Percentiles rank a stretch among this genome's conserved stretches.
Evolutionary conservation across 2,888 invertebrate species (phyloP).

Genomic region (Pteria penguin): DNA sequence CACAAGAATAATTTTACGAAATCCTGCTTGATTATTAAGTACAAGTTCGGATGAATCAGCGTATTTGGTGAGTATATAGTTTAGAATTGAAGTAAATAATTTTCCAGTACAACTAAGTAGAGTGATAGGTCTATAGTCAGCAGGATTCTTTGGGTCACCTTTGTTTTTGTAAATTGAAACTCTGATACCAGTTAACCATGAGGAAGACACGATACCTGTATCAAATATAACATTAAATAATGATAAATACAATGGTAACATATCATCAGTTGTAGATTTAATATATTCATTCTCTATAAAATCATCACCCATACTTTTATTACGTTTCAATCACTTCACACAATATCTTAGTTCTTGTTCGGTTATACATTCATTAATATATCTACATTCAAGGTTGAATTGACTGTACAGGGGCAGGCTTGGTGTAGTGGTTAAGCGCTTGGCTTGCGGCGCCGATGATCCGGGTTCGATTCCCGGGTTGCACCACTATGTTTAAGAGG

Average conservation of each 20-base stretch:
- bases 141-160: background rate
- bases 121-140: conserved; percentile 7
- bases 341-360: background rate
- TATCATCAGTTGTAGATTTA: background rate
- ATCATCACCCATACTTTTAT: background rate
- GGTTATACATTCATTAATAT: background rate
- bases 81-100: conserved; percentile 15
- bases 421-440: no score
- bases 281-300: background rate
- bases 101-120: conserved; percentile 10
- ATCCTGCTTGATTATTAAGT: conserved; percentile 30
- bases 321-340: background rate
- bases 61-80: background rate
- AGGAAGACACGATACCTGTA: conserved; percentile 1
- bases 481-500: no score
- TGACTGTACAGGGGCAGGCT: no score
- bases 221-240: conserved; percentile 16
- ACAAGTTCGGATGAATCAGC: background rate
- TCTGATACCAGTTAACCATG: background rate
- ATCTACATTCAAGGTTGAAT: no score
- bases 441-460: no score
- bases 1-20: no score
- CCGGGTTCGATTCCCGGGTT: no score
- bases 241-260: conserved; percentile 2
- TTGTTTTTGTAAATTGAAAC: conserved; percentile 14